These are phyloP conservation scores for Xiphorhynchus erythropygius DNA, from an alignment of 2,797 vertebrate species.

Conservation along the genomic window DNA sequence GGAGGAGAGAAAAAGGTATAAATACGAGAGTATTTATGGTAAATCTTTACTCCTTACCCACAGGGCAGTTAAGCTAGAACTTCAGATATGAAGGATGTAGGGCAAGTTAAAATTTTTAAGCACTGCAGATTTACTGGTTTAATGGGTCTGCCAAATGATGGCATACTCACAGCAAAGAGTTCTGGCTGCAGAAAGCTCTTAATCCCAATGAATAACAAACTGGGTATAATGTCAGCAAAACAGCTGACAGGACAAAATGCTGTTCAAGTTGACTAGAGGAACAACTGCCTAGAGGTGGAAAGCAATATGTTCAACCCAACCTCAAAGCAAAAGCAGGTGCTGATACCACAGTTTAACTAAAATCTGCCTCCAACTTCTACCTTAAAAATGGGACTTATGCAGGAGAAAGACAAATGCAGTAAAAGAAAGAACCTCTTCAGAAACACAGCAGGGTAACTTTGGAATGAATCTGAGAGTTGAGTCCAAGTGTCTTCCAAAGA, in stretches of 20 bases:
- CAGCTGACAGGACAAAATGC: conserved; percentile 42
- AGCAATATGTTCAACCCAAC: not conserved
- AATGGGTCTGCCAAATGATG: conserved; percentile 15
- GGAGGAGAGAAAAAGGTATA: not conserved
- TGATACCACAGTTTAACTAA: not conserved
- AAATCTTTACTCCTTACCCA: not conserved
- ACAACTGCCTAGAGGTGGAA: not conserved
- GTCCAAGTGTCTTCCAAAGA: not conserved
- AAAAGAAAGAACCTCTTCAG: not conserved
- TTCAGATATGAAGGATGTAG: conserved; percentile 1
- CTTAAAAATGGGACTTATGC: not conserved
- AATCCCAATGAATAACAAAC: conserved; percentile 50
- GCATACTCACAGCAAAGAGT: not conserved
- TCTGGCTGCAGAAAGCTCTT: conserved; percentile 46
- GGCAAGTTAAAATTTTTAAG: not conserved
- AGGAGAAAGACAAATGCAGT: not conserved
- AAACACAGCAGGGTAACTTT: not conserved
- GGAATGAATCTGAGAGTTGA: not conserved
- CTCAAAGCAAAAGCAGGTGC: not conserved
- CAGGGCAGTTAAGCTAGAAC: not conserved
- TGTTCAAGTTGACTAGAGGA: not conserved
- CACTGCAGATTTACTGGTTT: not conserved
- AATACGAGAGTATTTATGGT: not conserved
- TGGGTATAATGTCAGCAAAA: conserved; percentile 50
- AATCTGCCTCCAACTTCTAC: not conserved